A percentile compares a stretch with the other conserved stretches of the same genome.
Conservation (phyloP, 2,888 invertebrate species). For the Cosmia trapezina region DNA sequence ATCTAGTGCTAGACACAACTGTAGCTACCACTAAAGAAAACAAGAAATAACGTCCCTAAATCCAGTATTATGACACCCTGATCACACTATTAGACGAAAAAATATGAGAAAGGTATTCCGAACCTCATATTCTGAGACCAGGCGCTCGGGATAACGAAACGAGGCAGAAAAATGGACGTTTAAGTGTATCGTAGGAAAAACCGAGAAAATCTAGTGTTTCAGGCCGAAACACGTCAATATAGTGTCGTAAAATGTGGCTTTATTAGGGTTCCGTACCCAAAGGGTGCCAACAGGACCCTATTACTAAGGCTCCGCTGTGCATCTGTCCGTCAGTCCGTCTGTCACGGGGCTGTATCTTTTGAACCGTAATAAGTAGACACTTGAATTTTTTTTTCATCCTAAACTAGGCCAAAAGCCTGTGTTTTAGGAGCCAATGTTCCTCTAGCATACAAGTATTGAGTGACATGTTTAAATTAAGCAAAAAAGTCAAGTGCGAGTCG, state of each 20-base stretch:
- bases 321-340: neutral
- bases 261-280: neutral
- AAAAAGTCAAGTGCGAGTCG: too few relatives aligned
- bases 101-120: constrained; percentile 20
- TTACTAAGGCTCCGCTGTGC: too few relatives aligned
- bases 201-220: constrained; percentile 47
- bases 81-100: constrained; percentile 30
- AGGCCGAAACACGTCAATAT: constrained; percentile 43
- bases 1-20: neutral
- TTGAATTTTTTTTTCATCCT: neutral
- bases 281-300: neutral
- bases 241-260: constrained; percentile 43
- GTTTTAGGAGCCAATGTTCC: too few relatives aligned
- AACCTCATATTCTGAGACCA: constrained; percentile 32
- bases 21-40: constrained; percentile 9
- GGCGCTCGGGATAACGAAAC: constrained; percentile 13
- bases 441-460: too few relatives aligned
- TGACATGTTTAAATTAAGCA: too few relatives aligned
- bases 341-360: neutral
- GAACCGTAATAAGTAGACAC: neutral
- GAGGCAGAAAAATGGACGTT: constrained; percentile 14
- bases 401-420: too few relatives aligned
- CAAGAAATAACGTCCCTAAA: constrained; percentile 24
- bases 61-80: constrained; percentile 25
- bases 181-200: constrained; percentile 9